phyloP scores from a whole-genome alignment of 2,888 invertebrate genomes.

The Caenorhabditis zanzibari region DNA sequence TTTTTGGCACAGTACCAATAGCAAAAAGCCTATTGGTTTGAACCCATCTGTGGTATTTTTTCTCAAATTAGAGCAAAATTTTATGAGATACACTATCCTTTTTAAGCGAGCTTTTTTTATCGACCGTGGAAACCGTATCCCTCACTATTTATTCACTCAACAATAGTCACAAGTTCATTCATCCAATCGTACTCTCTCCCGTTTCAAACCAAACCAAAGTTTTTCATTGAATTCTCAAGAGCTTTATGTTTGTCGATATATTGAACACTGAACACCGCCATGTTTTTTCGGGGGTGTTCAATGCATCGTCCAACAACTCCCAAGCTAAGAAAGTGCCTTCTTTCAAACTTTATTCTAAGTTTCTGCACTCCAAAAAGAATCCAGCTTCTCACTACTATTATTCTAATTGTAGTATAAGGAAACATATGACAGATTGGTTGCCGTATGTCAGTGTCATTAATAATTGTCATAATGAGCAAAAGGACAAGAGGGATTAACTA shows the following conservation, averaged over 20 bases:
- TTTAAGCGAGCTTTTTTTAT: too few species aligned
- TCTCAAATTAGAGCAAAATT: too few species aligned
- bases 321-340: too few species aligned
- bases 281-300: conserved; percentile 26
- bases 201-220: conserved; percentile 3
- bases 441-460: conserved; percentile 49
- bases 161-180: neutral
- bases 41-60: too few species aligned
- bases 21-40: too few species aligned
- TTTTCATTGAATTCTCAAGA: conserved; percentile 37
- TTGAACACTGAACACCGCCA: conserved; percentile 43
- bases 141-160: neutral
- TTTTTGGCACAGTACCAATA: too few species aligned
- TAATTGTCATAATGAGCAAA: conserved; percentile 56
- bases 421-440: conserved; percentile 40
- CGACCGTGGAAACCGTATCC: too few species aligned
- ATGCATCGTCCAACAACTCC: conserved; percentile 18
- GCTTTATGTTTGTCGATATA: conserved; percentile 35
- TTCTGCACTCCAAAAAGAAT: neutral
- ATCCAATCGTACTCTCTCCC: neutral
- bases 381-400: neutral
- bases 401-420: conserved; percentile 17
- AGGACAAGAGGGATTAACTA: conserved; percentile 48
- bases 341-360: neutral
- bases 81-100: too few species aligned